A percentile compares a stretch with the other conserved stretches of the same genome.
Evolutionary conservation across 2,113 vertebrate species (phyloP).

Genomic region (Mungos mungo): DNA sequence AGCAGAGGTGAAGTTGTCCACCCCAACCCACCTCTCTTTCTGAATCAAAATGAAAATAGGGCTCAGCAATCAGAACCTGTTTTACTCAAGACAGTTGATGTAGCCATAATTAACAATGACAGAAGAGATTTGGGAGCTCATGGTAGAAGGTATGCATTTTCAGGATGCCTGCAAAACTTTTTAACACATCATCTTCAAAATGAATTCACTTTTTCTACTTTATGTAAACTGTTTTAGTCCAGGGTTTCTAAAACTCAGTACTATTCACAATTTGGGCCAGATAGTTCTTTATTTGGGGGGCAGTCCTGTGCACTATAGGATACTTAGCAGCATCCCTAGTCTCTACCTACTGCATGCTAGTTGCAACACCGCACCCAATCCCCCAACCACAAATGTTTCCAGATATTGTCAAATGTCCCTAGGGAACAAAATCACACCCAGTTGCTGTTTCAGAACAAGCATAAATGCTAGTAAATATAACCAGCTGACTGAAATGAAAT

Average conservation of each 20-base stretch:
- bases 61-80: not conserved
- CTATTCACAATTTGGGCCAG: not conserved
- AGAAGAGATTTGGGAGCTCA: not conserved
- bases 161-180: not conserved
- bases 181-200: not conserved
- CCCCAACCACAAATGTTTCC: not conserved
- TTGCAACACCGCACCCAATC: not conserved
- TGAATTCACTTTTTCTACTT: not conserved
- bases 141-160: not conserved
- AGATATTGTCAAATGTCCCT: not conserved
- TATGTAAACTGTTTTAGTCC: not conserved
- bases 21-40: not conserved
- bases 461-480: not conserved
- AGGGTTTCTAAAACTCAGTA: not conserved
- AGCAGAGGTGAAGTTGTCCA: not conserved
- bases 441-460: not conserved
- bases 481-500: not conserved
- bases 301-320: not conserved
- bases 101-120: not conserved
- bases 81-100: not conserved
- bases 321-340: not conserved
- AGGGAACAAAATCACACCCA: not conserved
- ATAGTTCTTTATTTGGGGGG: not conserved
- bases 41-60: slow-evolving; percentile 10
- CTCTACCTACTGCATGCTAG: not conserved